A percentile compares a stretch with the other conserved stretches of the same genome.
Evolutionary conservation across 2,888 invertebrate genomes (phyloP).

Genomic region (Boloria euphrosyne): DNA sequence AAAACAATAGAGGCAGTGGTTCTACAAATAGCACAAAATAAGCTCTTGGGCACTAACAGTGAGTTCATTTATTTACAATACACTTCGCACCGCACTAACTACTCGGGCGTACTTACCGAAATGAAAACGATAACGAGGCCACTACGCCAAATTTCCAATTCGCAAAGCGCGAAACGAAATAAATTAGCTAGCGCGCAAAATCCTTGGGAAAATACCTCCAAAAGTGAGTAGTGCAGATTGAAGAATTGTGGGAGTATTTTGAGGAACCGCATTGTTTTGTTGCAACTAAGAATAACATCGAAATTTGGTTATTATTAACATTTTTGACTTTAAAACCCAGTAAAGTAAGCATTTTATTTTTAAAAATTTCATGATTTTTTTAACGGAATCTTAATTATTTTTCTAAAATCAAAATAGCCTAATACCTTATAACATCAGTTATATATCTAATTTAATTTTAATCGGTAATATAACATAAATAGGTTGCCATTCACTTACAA

Average conservation of each 20-base stretch:
- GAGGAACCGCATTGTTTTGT: too few species aligned
- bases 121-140: slow-evolving; percentile 64
- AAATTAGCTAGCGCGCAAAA: slow-evolving; percentile 28
- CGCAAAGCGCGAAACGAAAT: slow-evolving; percentile 35
- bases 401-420: too few species aligned
- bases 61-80: slow-evolving; percentile 51
- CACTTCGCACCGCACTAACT: slow-evolving; percentile 47
- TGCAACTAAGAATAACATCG: too few species aligned
- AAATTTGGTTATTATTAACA: too few species aligned
- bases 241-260: too few species aligned
- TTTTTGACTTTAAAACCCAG: background rate
- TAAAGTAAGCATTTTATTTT: background rate
- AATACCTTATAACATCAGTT: too few species aligned
- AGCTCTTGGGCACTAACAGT: slow-evolving; percentile 22
- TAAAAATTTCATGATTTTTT: too few species aligned
- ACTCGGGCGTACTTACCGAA: slow-evolving; percentile 58
- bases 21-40: slow-evolving; percentile 4
- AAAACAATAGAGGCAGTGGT: background rate
- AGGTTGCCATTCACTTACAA: too few species aligned
- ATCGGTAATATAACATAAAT: too few species aligned
- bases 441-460: too few species aligned
- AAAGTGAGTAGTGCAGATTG: too few species aligned
- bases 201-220: background rate
- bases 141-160: slow-evolving; percentile 41
- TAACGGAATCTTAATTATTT: too few species aligned